Evolutionary conservation across 2,888 invertebrate genomes (phyloP).

Genomic region (Nezara viridula): DNA sequence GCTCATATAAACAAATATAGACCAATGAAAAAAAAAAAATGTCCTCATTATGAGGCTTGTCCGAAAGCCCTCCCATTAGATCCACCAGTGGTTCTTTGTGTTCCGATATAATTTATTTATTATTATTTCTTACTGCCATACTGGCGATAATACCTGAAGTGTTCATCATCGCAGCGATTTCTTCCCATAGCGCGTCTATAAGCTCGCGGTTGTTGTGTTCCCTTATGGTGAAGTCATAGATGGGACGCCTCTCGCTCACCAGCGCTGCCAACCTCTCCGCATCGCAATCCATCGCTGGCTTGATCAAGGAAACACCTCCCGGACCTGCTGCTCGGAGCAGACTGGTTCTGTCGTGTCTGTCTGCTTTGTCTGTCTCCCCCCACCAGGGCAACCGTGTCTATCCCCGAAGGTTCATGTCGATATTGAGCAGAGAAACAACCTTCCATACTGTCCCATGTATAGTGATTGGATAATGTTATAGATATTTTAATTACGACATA

Average conservation of each 20-base stretch:
- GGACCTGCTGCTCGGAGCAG: neutral
- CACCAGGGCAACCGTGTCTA: neutral
- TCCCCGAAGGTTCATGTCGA: neutral
- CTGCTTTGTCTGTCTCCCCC: constrained; percentile 1
- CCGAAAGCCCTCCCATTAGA: too few relatives aligned
- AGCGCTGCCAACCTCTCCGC: neutral
- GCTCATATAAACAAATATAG: too few relatives aligned
- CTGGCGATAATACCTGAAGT: neutral
- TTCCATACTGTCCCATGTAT: too few relatives aligned
- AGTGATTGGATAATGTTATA: too few relatives aligned
- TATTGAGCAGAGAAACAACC: neutral
- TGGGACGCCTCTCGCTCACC: neutral
- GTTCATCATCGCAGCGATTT: neutral
- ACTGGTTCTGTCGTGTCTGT: constrained; percentile 41
- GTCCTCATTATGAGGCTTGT: too few relatives aligned
- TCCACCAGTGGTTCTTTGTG: too few relatives aligned
- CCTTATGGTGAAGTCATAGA: constrained; percentile 16
- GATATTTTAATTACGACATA: too few relatives aligned
- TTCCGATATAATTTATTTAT: too few relatives aligned
- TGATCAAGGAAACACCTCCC: neutral
- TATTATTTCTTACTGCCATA: too few relatives aligned
- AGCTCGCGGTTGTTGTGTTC: constrained; percentile 9
- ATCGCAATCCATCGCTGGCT: neutral
- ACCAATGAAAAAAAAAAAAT: too few relatives aligned
- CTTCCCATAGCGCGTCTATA: neutral